Percentiles rank a stretch among this genome's conserved stretches.
Evolutionary conservation across 2,888 invertebrate species (phyloP).

Genomic region (Pammene fasciana): DNA sequence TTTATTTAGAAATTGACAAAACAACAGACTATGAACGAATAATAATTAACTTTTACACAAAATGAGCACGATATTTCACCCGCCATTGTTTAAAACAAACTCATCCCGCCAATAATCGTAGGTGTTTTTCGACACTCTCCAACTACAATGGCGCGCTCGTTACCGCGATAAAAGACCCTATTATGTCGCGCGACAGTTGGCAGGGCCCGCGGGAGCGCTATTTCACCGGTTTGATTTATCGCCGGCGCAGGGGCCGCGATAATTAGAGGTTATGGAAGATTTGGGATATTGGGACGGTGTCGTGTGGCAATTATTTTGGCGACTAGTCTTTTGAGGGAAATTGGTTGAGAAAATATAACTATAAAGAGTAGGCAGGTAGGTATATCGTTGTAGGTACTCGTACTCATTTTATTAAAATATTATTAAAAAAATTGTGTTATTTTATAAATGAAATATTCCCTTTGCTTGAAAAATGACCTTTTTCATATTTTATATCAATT

Average conservation of each 20-base stretch:
- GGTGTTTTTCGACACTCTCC: constrained; percentile 38
- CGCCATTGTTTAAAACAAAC: constrained; percentile 21
- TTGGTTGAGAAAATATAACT: too few species aligned
- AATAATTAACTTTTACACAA: constrained; percentile 1
- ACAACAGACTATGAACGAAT: neutral
- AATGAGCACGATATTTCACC: neutral
- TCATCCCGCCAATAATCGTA: constrained; percentile 37
- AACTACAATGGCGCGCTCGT: constrained; percentile 40
- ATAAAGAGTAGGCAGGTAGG: too few species aligned
- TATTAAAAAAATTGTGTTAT: too few species aligned
- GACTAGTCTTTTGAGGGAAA: constrained; percentile 3
- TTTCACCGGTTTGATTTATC: constrained; percentile 76
- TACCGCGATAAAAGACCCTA: constrained; percentile 63
- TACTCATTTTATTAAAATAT: too few species aligned
- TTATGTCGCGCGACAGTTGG: constrained; percentile 69
- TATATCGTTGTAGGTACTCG: too few species aligned
- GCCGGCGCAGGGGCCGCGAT: constrained; percentile 56
- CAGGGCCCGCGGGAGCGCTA: constrained; percentile 67
- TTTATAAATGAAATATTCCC: too few species aligned
- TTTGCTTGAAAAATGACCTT: too few species aligned
- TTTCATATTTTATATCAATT: too few species aligned
- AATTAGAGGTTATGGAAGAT: constrained; percentile 51
- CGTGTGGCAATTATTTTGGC: constrained; percentile 41
- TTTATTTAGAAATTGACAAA: neutral
- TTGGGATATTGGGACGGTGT: constrained; percentile 54